Base-by-base conservation (phyloP, 2,113 vertebrate species). In the Copsychus sechellarum region DNA sequence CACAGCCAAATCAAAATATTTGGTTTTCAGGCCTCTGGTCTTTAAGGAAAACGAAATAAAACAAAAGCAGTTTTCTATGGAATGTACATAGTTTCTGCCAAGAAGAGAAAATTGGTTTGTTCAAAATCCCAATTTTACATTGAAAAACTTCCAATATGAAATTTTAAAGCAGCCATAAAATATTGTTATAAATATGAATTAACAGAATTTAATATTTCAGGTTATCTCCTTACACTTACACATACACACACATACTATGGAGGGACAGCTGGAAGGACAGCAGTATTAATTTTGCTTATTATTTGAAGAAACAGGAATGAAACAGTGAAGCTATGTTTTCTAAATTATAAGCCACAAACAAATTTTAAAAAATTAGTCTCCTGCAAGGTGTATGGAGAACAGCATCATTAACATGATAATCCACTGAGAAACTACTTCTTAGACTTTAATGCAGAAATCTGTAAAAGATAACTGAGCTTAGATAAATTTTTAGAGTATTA, bases 31-130 rank as follows among this genome's bases (percentile, higher is more conserved):
- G 19, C 12, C 60, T 82, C 79, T 82, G 38, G n/a, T 60, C 36
- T 85, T 95, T 31, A 79, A 79, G 48, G 36, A 60, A 71, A 92
- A 95, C 61, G 8, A 94, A 96, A 85, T 45, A 58, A 84, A 89
- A 64, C 45, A 88, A 92, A 96, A 50, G 34, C 22, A 61, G 18
- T 72, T 93, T 90, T 91, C 65, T 69, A 29, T 85, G 36, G 81
- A 95, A 87, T 11, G 5, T 77, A 81, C 28, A 54, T 8, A 22
- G 9, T 12, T 87, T 89, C 85, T 73, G 19, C 4, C 57, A 86
- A 60, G 48, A 28, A 74, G 56, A 64, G 56, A 78, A 69, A 53
- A 21, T 3, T 48, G 2, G 0, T 82, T 60, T 88, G 14, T 11
- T 81, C 71, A 60, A 78, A 85, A 93, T 6, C 8, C 33, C 4